Evolutionary conservation across 2,797 vertebrate genomes (phyloP), one percentile per base, ranked within the genome.

Genomic region (Falco peregrinus): DNA sequence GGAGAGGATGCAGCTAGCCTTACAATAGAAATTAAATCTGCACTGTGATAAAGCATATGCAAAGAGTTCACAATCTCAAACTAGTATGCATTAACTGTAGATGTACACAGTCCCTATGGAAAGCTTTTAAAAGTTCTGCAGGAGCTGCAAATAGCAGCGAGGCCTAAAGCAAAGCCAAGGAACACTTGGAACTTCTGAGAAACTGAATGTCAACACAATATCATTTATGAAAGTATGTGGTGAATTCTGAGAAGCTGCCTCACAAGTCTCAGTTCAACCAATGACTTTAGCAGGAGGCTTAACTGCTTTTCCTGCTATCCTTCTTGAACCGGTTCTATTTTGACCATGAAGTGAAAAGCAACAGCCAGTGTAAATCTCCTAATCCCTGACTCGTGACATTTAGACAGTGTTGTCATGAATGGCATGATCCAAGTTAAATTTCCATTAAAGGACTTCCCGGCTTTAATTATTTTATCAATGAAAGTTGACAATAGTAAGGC

Each of bases 251-350:
- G 91, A 88, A 95, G 93, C 84, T 80, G 93, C 45, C 53, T 87
- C 2, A 0, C 76, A 74, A 86, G 82, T 73, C 82, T 78, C 91
- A 43, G 53, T 79, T 77, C 79, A 90, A 61, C 29, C 94, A 73
- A 97, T 39, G 82, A 95, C 91, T 96, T 97, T 91, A 95, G 50
- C 97, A 96, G 92, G 89, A 86, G 91, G 65, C 70, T 91, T 96
- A 93, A 97, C 79, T 89, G 78, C 67, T 96, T 97, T 97, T 95
- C 89, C 95, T 95, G 89, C 85, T 84, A 59, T 45, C 24, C 41
- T 59, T 73, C 85, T 84, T 82, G 54, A 96, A 84, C 33, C 9
- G 3, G 11, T 84, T 89, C 87, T 94, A 61, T 74, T 94, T 88
- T 84, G 82, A 86, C 77, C 76, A 59, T 1, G 19, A 71, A 63